Evolutionary conservation across 2,888 invertebrate species (phyloP), one percentile per base, ranked within the genome.

Genomic region (Diarsia rubi): DNA sequence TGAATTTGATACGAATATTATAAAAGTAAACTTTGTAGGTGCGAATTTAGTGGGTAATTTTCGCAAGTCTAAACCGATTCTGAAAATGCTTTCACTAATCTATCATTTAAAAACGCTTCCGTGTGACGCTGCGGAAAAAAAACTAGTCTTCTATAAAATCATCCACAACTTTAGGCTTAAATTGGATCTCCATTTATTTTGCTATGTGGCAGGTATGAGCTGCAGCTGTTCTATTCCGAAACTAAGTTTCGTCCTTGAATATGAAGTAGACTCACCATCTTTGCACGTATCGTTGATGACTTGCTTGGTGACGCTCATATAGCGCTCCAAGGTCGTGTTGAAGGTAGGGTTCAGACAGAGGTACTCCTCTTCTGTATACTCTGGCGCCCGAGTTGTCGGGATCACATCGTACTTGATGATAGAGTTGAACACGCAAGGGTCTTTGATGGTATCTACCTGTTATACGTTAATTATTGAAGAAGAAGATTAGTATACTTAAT

Each of bases 371-470:
- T 96, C 96, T 0, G 79, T 63, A 79, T 96, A 96, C 59, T 93
- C 91, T 3, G 90, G 59, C 9, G 90, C 86, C 16, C 94, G 87
- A 2, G 84, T 83, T 0, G 88, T 86, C 3, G 96, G 96, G 64
- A 96, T 88, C 5, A 93, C 94, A 78, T 95, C 95, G 85, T 96
- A 96, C 80, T 95, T 96, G 65, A 94, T 94, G 3, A 96, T 82
- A 0, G 96, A 96, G 90, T 95, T 94, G 84, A 95, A 96, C 42
- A 92, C 94, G 86, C 96, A 96, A 0, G 93, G 91, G 73, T 96
- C 96, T 57, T 88, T 91, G 14, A 78, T 88, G 11, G 93, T 87
- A 19, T 88, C 74, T 37, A 94, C 88, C 95, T 95, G 89, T 49
- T 16, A n/a, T n/a, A 70, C 1, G 31, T n/a, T n/a, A 16, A 42